Percentiles rank a stretch among this genome's conserved stretches.
Conservation (phyloP, 64 coral and sea anemone species). For the Montipora capricornis region DNA sequence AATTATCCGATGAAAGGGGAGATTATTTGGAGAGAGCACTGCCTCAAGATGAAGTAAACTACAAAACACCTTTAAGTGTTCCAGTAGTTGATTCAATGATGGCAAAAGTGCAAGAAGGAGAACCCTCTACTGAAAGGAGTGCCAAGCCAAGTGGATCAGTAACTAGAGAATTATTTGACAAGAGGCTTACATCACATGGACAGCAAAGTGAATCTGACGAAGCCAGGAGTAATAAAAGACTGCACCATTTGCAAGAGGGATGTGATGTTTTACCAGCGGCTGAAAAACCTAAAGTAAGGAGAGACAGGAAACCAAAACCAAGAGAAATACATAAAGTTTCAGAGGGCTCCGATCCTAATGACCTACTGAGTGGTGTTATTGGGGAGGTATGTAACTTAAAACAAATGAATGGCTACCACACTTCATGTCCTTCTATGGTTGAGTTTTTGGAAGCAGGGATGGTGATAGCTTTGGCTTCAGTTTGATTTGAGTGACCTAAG, state of each 20-base stretch:
- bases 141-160: neutral
- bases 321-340: neutral
- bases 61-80: constrained; percentile 8
- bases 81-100: constrained; percentile 6
- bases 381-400: neutral
- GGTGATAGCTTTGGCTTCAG: too few relatives aligned
- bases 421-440: too few relatives aligned
- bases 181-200: neutral
- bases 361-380: constrained; percentile 34
- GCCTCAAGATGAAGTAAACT: neutral
- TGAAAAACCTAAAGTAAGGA: neutral
- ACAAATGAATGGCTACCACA: neutral
- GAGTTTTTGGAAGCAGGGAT: too few relatives aligned
- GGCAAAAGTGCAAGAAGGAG: neutral
- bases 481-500: too few relatives aligned
- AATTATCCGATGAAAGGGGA: neutral
- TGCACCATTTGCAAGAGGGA: neutral
- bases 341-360: neutral
- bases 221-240: too few relatives aligned
- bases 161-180: neutral
- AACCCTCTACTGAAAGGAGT: neutral
- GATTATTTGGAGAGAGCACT: neutral
- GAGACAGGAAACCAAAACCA: neutral
- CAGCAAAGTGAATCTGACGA: neutral
- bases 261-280: neutral